These are phyloP conservation scores for Drosophila paramelanica DNA, from an alignment of 2,888 invertebrate genomes.

Conservation along the genomic window DNA sequence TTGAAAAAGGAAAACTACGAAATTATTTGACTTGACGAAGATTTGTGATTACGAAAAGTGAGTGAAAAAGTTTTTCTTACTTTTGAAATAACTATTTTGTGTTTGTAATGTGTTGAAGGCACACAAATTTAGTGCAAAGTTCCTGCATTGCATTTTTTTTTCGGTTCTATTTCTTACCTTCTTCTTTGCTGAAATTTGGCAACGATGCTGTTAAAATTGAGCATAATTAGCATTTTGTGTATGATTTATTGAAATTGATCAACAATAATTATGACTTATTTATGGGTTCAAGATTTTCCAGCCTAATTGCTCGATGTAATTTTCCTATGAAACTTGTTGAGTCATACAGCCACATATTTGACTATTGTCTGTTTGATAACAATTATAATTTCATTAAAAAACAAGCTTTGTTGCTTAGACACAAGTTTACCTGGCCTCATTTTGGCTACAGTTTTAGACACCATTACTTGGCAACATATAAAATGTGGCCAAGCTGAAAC, in stretches of 20 bases:
- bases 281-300: not conserved
- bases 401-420: not conserved
- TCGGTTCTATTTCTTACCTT: no score
- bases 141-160: not conserved
- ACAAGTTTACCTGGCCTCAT: not conserved
- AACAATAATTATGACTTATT: not conserved
- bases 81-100: no score
- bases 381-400: slow-evolving; percentile 1
- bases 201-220: not conserved
- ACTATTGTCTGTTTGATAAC: slow-evolving; percentile 2
- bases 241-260: slow-evolving; percentile 11
- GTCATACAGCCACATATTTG: slow-evolving; percentile 12
- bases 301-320: slow-evolving; percentile 23
- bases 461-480: slow-evolving; percentile 17
- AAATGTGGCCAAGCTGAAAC: not conserved
- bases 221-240: slow-evolving; percentile 5
- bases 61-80: not conserved
- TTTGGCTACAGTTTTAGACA: no score
- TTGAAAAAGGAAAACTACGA: not conserved
- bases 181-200: no score
- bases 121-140: no score
- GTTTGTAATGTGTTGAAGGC: not conserved
- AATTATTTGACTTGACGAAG: not conserved
- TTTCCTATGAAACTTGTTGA: slow-evolving; percentile 17
- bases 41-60: not conserved